Base-by-base conservation (phyloP, 2,888 invertebrate genomes). In the Ariolimax columbianus region DNA sequence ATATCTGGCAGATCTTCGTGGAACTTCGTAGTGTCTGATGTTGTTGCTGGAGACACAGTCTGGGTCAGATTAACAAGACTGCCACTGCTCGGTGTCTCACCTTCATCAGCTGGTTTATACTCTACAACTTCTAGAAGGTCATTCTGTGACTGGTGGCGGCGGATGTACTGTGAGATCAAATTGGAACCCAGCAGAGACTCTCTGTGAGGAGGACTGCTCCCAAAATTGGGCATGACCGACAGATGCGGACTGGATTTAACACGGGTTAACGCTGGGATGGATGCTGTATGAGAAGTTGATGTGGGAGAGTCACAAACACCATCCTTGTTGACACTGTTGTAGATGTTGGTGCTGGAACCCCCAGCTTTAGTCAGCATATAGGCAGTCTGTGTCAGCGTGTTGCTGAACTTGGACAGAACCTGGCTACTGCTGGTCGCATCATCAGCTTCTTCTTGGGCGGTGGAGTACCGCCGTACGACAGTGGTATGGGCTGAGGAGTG, bases 161-260 rank as follows among this genome's bases (percentile, higher is more conserved):
- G 72, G 23, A 81, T 40, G 40, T 30, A 47, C 7, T 63, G 40
- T 40, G 70, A 72, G 19, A 33, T 55, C n/a, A 51, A 14, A 30
- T 43, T 47, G 33, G 66, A 43, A 17, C 30, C 66, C 6, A n/a
- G 14, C 0, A 26, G 36, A 7, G 43, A 66, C 1, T 66, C 47
- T 43, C 9, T 66, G 3, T 63, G 43, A n/a, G 40, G 43, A 26
- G 36, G 38, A 30, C 40, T 79, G 17, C 43, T 30, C 26, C n/a
- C 30, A 4, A 43, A 30, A 19, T n/a, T 66, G 19, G 63, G 40
- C 17, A 66, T 0, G 19, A 59, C 59, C 59, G 40, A 78, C 14
- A 66, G n/a, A 43, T 70, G 51, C n/a, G 81, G 81, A 33, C 55
- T 72, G 47, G 81, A 81, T 26, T 30, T 4, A 0, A 51, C 55